Percentiles rank a stretch among this genome's conserved stretches.
phyloP scores from a whole-genome alignment of 2,888 invertebrate species.

The Drosophila anceps region DNA sequence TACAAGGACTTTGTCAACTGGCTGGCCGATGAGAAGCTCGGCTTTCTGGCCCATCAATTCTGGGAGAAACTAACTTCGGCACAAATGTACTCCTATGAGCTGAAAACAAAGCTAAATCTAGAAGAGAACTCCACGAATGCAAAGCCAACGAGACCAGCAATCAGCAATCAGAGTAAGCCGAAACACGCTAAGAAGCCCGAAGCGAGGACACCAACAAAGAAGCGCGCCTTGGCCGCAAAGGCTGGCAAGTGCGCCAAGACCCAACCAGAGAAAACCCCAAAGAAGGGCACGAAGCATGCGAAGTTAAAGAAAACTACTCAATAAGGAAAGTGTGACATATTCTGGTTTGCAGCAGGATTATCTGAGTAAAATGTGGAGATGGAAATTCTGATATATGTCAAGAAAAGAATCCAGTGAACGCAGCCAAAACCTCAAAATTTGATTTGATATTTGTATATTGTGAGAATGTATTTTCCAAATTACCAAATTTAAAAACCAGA shows the following conservation, averaged over 20 bases:
- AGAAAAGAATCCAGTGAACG: background rate
- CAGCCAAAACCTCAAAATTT: background rate
- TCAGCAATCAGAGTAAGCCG: too few relatives aligned
- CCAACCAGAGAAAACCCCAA: too few relatives aligned
- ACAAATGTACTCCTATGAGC: background rate
- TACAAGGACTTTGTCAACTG: constrained; percentile 17
- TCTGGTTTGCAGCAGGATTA: background rate
- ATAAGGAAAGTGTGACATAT: background rate
- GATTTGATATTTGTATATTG: background rate
- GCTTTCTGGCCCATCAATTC: constrained; percentile 4
- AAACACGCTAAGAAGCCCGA: background rate
- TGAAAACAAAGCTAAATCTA: background rate
- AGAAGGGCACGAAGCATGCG: background rate
- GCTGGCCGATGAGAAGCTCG: constrained; percentile 2
- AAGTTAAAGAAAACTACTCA: background rate
- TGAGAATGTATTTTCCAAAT: background rate
- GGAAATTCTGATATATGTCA: background rate
- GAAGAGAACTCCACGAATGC: background rate
- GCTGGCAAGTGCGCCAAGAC: background rate
- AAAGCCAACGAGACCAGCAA: background rate
- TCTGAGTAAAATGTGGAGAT: background rate
- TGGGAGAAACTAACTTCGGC: background rate
- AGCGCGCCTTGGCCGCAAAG: background rate
- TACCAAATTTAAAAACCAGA: background rate
- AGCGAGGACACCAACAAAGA: background rate